Evolutionary conservation across 2,113 vertebrate species (phyloP), one percentile per base, ranked within the genome.

Genomic region (Chlamydotis undulata): DNA sequence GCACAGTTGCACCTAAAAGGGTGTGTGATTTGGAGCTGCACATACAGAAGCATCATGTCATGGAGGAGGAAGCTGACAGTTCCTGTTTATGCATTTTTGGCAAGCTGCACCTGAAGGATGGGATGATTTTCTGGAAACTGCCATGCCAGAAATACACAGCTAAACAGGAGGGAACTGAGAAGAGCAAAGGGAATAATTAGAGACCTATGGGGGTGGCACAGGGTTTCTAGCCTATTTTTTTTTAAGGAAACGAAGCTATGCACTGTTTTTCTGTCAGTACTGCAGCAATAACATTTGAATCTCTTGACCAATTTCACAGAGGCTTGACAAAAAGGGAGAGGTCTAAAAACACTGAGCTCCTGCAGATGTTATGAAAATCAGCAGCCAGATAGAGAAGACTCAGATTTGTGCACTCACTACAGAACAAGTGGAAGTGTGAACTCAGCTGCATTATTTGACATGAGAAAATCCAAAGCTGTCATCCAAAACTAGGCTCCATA

Each of bases 11-110:
- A 84, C 50, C 81, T 90, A 64, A 61, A 81, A 83, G 73, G 16
- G 35, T 79, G 25, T 64, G 29, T 93, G 65, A 87, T 65, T 81
- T 45, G 80, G 77, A 94, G 76, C 83, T 87, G 90, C 56, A 75
- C 12, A 17, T 49, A 81, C 35, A 89, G 83, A 92, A 90, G 53
- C 80, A 71, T 78, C 93, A 49, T 81, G 68, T 61, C 24, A 31
- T 28, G 73, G 92, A 95, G 96, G 94, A 93, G 92, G 96, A 95
- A 96, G 92, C 92, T 93, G 93, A 90, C 86, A 96, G 65, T 96
- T 95, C 95, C 96, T 96, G 90, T 94, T 95, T 90, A 80, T 90
- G 60, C 68, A 33, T 49, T 90, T 96, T 89, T 96, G 96, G 94
- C 94, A 96, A 92, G 86, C 94, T 68, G 86, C 88, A 96, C 94